Evolutionary conservation across 2,797 vertebrate genomes (phyloP).

Genomic region (Acipenser transmontanus): DNA sequence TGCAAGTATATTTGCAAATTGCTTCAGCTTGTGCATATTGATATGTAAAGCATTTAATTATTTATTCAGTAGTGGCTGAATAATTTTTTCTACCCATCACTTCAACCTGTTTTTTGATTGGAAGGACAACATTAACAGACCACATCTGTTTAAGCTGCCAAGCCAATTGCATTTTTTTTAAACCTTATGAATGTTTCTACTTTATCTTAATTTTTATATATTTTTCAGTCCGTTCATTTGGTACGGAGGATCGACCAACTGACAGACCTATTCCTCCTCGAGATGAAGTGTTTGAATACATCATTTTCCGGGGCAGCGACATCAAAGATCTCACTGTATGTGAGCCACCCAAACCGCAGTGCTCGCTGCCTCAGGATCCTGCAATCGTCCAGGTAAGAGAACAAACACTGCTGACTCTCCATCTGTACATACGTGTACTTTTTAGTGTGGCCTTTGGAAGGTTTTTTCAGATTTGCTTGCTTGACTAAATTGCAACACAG

Average conservation of each 20-base stretch:
- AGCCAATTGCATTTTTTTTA: neutral
- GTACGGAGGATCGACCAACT: slow-evolving; percentile 91
- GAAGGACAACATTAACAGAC: no score
- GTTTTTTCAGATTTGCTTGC: no score
- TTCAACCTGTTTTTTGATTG: no score
- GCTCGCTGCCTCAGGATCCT: slow-evolving; percentile 89
- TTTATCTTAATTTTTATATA: neutral
- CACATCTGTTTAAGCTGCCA: no score
- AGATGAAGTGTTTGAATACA: slow-evolving; percentile 96
- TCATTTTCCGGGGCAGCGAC: slow-evolving; percentile 94
- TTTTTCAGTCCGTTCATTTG: slow-evolving; percentile 86
- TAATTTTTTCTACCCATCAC: no score
- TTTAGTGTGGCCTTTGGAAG: no score
- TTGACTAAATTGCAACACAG: no score
- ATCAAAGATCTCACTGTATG: slow-evolving; percentile 98
- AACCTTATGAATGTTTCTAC: neutral
- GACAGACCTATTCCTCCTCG: slow-evolving; percentile 93
- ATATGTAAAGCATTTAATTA: neutral
- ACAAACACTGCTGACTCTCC: neutral
- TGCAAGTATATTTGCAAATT: neutral
- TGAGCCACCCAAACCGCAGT: slow-evolving; percentile 89
- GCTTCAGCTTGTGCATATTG: neutral
- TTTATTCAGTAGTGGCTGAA: neutral
- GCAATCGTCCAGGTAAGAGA: slow-evolving; percentile 87
- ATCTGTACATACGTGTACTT: no score